These are phyloP conservation scores for Lemur catta DNA, from an alignment of 2,797 vertebrate genomes.

Conservation along the genomic window DNA sequence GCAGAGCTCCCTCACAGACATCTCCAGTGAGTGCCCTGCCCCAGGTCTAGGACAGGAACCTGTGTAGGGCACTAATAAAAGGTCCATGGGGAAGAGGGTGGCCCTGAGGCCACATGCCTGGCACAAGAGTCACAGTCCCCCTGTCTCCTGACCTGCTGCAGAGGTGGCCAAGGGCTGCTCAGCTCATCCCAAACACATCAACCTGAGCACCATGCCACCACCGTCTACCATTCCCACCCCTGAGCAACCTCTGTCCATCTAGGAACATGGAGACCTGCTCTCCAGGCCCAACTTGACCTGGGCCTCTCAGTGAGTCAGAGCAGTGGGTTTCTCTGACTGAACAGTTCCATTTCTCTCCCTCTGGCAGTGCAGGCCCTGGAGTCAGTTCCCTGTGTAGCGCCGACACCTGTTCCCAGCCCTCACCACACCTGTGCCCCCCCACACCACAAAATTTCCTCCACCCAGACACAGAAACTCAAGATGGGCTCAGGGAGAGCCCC, in stretches of 20 bases:
- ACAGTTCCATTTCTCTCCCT: background rate
- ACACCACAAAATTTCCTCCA: background rate
- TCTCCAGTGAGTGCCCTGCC: too few relatives aligned
- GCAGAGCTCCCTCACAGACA: background rate
- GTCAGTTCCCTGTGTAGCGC: background rate
- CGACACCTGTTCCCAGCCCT: background rate
- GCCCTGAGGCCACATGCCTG: background rate
- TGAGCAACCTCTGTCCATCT: background rate
- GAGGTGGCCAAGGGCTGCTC: background rate
- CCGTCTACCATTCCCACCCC: background rate
- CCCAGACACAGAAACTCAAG: background rate
- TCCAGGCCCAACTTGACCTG: background rate
- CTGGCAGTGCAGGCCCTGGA: background rate
- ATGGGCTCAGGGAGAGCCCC: background rate
- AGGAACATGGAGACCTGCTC: background rate
- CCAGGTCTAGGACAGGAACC: background rate
- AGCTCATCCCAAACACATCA: rapidly evolving
- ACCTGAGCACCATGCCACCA: background rate
- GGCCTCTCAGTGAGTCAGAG: background rate
- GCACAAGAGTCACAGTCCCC: background rate
- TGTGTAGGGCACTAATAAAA: background rate
- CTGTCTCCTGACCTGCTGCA: background rate
- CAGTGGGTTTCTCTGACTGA: background rate
- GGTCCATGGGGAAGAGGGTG: background rate
- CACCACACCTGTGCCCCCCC: background rate